Conservation (phyloP, 2,888 invertebrate species). For the Monochamus alternatus region DNA sequence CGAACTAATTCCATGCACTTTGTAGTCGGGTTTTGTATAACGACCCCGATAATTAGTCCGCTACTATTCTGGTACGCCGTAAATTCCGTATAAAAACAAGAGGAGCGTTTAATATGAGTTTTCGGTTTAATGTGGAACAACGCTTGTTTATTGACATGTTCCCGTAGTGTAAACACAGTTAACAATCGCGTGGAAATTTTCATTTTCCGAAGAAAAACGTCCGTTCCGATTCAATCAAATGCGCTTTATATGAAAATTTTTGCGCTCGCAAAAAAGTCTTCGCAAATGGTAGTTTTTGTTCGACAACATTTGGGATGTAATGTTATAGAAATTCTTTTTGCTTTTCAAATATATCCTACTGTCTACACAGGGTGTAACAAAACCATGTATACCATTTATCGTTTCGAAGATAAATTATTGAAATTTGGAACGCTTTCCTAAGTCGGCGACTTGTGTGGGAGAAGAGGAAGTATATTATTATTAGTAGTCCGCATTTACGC, state of each 20-base stretch:
- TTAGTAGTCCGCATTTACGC: no score
- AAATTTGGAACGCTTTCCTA: no score
- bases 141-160: background rate
- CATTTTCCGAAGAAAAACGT: background rate
- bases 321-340: no score
- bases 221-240: background rate
- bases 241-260: background rate
- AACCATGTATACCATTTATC: no score
- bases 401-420: no score
- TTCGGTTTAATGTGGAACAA: background rate
- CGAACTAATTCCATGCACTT: background rate
- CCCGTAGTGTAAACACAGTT: background rate
- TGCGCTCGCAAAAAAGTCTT: no score
- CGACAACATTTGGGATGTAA: no score
- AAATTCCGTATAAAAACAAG: background rate
- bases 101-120: background rate
- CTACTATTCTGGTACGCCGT: background rate
- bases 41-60: background rate
- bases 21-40: background rate
- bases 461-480: no score
- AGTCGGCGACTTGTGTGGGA: no score
- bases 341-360: no score
- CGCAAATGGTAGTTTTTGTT: no score
- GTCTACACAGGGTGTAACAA: no score
- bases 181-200: background rate